Base-by-base conservation (phyloP, 2,888 invertebrate genomes). In the Idaea straminata region DNA sequence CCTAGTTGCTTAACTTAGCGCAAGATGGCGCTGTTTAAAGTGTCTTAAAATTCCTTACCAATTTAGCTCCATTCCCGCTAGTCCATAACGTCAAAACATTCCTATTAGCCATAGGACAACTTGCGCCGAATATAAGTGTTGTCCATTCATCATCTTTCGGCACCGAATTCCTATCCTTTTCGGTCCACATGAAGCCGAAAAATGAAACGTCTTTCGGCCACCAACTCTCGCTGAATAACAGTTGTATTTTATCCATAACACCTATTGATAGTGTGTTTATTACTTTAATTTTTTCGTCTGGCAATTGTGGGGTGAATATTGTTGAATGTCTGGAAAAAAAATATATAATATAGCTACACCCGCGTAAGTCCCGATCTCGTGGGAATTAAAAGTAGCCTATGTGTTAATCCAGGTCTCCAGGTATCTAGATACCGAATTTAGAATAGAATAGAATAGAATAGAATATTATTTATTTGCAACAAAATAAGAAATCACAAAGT, bases 201-300 rank as follows among this genome's bases (percentile, higher is more conserved):
- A 79, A 77, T 0, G 66, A 75, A 0, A 65, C 67, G 0, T 66
- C 74, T 5, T 83, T 79, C 0, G 90, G 85, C 96, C 96, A 96
- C 95, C 96, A 96, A 3, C 89, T 86, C 6, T 89, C 78, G 0
- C 94, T 87, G 80, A 95, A 97, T 57, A 93, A 88, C 0, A 97
- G 74, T 62, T 94, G 94, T 35, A 96, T 93, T 86, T 97, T 97
- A 68, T 94, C 93, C 0, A 95, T 94, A 0, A 93, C 93, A 0
- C 96, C 96, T 72, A 95, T 94, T 0, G 94, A 93, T 61, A 96
- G 80, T 16, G 86, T 85, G 81, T 94, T 76, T 35, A 96, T 95
- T 0, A 93, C 91, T 38, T 83, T 83, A 0, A 86, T 74, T 83
- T 96, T 96, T 2, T 77, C 73, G 25, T 80, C 70, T 0, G 95